phyloP scores from a whole-genome alignment of 2,888 invertebrate genomes.

The Caenorhabditis angaria region DNA sequence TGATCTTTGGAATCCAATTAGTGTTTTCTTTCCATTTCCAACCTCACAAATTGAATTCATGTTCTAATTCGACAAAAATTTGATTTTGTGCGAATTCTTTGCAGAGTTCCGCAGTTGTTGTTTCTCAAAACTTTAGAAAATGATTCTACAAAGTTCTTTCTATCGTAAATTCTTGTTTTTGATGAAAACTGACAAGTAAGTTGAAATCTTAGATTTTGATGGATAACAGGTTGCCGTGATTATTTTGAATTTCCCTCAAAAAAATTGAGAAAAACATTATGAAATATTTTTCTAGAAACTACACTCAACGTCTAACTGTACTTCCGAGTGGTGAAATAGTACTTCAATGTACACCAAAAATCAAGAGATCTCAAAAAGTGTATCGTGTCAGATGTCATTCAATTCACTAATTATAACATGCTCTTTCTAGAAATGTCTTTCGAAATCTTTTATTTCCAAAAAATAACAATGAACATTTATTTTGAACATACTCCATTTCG shows the following conservation, averaged over 20 bases:
- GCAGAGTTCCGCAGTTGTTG: background rate
- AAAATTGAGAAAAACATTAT: background rate
- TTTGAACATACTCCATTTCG: constrained; percentile 34
- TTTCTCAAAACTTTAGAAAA: constrained; percentile 10
- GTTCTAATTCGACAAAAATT: background rate
- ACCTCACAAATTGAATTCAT: constrained; percentile 23
- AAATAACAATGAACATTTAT: constrained; percentile 8
- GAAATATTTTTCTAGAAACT: constrained; percentile 20
- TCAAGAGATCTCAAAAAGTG: constrained; percentile 34
- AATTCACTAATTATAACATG: constrained; percentile 25
- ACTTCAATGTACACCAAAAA: constrained; percentile 27
- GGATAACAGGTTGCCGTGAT: background rate
- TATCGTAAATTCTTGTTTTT: constrained; percentile 35
- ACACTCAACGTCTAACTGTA: constrained; percentile 29
- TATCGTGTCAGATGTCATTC: constrained; percentile 39
- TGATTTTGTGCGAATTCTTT: too few relatives aligned
- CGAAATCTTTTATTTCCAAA: constrained; percentile 2
- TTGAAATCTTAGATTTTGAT: background rate
- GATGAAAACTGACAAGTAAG: constrained; percentile 39
- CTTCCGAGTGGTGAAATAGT: constrained; percentile 32
- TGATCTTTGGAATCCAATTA: background rate
- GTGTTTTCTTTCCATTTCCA: constrained; percentile 18
- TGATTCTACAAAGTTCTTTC: constrained; percentile 40
- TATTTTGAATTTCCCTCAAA: background rate
- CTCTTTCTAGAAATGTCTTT: constrained; percentile 6